These are phyloP conservation scores for Chanos chanos DNA, from an alignment of 2,797 vertebrate genomes.

Conservation along the genomic window DNA sequence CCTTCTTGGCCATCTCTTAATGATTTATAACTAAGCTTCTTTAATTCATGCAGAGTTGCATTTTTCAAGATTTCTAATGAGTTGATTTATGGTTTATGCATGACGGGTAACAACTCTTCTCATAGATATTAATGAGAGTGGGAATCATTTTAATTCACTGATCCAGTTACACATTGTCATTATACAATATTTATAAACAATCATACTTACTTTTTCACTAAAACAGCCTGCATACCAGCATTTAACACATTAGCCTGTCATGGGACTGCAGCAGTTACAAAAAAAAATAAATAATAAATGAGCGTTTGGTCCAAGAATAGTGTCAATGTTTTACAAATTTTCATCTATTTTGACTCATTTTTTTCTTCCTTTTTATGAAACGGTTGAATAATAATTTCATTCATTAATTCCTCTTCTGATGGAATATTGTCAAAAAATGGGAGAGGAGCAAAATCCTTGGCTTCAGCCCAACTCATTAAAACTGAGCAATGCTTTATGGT, in stretches of 20 bases:
- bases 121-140: slow-evolving; percentile 63
- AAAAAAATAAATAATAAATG: slow-evolving; percentile 20
- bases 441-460: slow-evolving; percentile 61
- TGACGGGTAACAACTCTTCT: slow-evolving; percentile 50
- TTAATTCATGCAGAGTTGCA: slow-evolving; percentile 48
- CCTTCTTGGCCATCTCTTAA: slow-evolving; percentile 26
- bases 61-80: slow-evolving; percentile 51
- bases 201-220: slow-evolving; percentile 57
- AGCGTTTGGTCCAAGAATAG: slow-evolving; percentile 48
- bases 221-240: slow-evolving; percentile 35
- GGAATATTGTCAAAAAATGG: slow-evolving; percentile 61
- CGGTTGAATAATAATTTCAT: slow-evolving; percentile 31
- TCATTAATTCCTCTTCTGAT: slow-evolving; percentile 65
- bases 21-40: slow-evolving; percentile 41
- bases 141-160: slow-evolving; percentile 59
- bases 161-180: slow-evolving; percentile 53
- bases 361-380: slow-evolving; percentile 31
- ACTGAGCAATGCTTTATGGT: slow-evolving; percentile 57
- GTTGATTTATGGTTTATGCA: slow-evolving; percentile 63
- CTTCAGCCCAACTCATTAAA: slow-evolving; percentile 67
- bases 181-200: slow-evolving; percentile 65
- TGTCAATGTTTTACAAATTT: neutral
- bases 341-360: slow-evolving; percentile 46
- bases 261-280: too few relatives aligned
- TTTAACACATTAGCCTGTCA: too few relatives aligned